These are phyloP conservation scores for Ypsolopha sequella DNA, from an alignment of 2,888 invertebrate species.

Conservation along the genomic window DNA sequence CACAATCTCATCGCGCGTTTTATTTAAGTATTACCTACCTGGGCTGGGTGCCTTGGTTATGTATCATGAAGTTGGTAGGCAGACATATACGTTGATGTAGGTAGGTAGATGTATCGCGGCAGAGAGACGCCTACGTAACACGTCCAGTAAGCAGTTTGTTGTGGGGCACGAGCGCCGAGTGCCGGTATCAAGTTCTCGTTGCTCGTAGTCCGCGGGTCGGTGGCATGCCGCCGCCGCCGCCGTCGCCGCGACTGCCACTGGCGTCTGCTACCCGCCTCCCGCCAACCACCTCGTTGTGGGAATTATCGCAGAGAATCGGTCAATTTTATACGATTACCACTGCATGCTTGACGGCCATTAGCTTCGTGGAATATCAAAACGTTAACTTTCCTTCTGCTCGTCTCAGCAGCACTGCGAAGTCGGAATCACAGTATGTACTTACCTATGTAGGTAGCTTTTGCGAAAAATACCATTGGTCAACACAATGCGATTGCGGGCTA, in stretches of 20 bases:
- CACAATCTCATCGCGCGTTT: conserved; percentile 13
- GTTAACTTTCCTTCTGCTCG: too few relatives aligned
- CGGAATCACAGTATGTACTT: too few relatives aligned
- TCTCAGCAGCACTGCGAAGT: too few relatives aligned
- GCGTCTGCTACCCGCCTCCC: neutral
- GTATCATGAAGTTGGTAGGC: neutral
- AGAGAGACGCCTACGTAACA: conserved; percentile 61
- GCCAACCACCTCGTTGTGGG: conserved; percentile 31
- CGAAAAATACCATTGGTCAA: conserved; percentile 23
- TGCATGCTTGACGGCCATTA: neutral
- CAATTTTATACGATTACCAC: conserved; percentile 19
- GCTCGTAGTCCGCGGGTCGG: conserved; percentile 34
- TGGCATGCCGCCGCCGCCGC: conserved; percentile 48
- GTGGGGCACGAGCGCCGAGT: conserved; percentile 63
- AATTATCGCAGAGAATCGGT: conserved; percentile 41
- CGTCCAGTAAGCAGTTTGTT: conserved; percentile 69
- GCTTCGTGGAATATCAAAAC: too few relatives aligned
- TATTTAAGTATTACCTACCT: neutral
- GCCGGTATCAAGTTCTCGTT: conserved; percentile 62
- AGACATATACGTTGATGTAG: conserved; percentile 9
- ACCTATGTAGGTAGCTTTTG: too few relatives aligned
- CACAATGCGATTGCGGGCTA: conserved; percentile 29
- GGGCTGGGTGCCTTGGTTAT: neutral
- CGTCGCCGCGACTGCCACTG: conserved; percentile 46
- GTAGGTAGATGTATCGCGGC: conserved; percentile 31